phyloP scores from a whole-genome alignment of 2,797 vertebrate genomes.

The Arremon aurantiirostris region DNA sequence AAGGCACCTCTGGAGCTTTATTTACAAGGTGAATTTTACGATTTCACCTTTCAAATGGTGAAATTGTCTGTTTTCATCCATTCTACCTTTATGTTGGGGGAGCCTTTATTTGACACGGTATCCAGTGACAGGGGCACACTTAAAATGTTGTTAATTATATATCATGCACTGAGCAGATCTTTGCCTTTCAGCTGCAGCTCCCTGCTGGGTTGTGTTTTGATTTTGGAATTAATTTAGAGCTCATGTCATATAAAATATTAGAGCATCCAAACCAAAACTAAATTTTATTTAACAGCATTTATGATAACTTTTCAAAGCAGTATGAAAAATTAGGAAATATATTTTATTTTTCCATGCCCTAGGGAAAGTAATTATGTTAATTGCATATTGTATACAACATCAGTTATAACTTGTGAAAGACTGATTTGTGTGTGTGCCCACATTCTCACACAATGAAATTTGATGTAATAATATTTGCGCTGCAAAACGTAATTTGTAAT shows the following conservation, averaged over 20 bases:
- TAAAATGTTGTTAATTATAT: slow-evolving; percentile 59
- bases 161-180: slow-evolving; percentile 23
- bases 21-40: too few species aligned
- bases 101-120: slow-evolving; percentile 28
- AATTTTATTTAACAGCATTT: not conserved
- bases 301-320: not conserved
- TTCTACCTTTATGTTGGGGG: not conserved
- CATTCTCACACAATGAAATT: not conserved
- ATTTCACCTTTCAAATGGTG: not conserved
- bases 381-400: not conserved
- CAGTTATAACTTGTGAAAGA: not conserved
- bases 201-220: slow-evolving; percentile 2
- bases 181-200: slow-evolving; percentile 23
- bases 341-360: not conserved
- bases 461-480: not conserved
- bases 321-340: slow-evolving; percentile 21
- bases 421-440: not conserved
- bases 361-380: slow-evolving; percentile 15
- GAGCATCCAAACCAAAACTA: not conserved
- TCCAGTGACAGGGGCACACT: not conserved
- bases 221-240: slow-evolving; percentile 1
- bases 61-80: not conserved
- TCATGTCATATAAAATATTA: slow-evolving; percentile 14
- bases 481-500: not conserved
- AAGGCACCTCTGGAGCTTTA: not conserved